phyloP scores from a whole-genome alignment of 1,140 invertebrate genomes.

The Parasteatoda tepidariorum region DNA sequence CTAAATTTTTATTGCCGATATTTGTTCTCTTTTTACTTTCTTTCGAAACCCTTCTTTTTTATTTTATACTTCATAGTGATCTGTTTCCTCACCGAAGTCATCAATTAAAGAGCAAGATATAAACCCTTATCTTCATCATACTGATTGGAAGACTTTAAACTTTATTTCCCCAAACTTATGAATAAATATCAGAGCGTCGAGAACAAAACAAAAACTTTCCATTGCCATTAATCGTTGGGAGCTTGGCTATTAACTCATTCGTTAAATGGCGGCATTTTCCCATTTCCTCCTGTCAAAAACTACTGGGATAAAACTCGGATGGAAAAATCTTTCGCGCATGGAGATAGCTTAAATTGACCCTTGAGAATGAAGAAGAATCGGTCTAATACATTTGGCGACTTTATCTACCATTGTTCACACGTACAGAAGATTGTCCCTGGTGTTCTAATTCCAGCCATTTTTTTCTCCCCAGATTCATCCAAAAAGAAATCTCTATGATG shows the following conservation, averaged over 20 bases:
- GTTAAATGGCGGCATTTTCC: background rate
- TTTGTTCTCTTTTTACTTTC: no score
- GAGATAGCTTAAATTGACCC: conserved; percentile 52
- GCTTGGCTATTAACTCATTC: background rate
- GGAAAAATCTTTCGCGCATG: conserved; percentile 9
- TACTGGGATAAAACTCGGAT: background rate
- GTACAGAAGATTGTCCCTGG: conserved; percentile 27
- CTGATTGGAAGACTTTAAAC: background rate
- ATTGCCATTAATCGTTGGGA: background rate
- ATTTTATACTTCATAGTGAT: no score
- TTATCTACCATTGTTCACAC: conserved; percentile 34
- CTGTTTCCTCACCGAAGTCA: no score
- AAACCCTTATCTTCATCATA: background rate
- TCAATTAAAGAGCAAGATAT: background rate
- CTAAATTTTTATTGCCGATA: no score
- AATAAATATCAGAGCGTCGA: background rate
- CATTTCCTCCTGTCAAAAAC: background rate
- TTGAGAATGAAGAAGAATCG: conserved; percentile 10
- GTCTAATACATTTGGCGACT: conserved; percentile 17
- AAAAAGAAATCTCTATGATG: conserved; percentile 5
- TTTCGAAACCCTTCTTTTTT: no score
- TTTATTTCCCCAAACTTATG: background rate
- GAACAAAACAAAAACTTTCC: background rate
- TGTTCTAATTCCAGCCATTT: conserved; percentile 33
- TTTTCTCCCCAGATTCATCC: background rate